A percentile compares a stretch with the other conserved stretches of the same genome.
These are phyloP conservation scores for Drosophila stalkeri DNA, from an alignment of 2,888 invertebrate species.

Conservation along the genomic window DNA sequence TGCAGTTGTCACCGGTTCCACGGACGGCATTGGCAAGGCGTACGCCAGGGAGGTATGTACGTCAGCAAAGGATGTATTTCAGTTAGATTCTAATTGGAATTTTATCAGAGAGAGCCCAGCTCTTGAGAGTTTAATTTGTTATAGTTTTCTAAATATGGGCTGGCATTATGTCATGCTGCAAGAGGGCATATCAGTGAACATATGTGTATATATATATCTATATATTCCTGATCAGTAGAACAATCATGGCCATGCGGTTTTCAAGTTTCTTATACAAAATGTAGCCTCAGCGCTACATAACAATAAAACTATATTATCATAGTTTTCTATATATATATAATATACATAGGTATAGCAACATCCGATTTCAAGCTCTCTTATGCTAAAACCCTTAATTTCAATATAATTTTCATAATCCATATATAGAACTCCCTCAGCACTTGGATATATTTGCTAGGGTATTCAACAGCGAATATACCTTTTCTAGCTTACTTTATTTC, in stretches of 20 bases:
- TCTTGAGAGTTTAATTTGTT: neutral
- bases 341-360: neutral
- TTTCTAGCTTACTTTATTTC: neutral
- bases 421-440: neutral
- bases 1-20: slow-evolving; percentile 94
- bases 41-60: slow-evolving; percentile 89
- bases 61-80: neutral
- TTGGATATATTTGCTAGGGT: neutral
- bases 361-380: neutral
- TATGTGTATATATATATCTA: neutral
- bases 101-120: no score
- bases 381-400: neutral
- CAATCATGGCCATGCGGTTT: neutral
- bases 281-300: no score
- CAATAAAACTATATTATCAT: neutral
- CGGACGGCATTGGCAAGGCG: slow-evolving; percentile 95
- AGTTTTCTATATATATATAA: neutral
- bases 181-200: neutral
- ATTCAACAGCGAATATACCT: neutral
- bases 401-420: neutral
- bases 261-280: no score
- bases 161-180: neutral
- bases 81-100: neutral
- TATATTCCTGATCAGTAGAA: neutral
- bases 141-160: neutral